A percentile compares a stretch with the other conserved stretches of the same genome.
These are phyloP conservation scores for Eupeodes corollae DNA, from an alignment of 1,140 invertebrate species.

Conservation along the genomic window DNA sequence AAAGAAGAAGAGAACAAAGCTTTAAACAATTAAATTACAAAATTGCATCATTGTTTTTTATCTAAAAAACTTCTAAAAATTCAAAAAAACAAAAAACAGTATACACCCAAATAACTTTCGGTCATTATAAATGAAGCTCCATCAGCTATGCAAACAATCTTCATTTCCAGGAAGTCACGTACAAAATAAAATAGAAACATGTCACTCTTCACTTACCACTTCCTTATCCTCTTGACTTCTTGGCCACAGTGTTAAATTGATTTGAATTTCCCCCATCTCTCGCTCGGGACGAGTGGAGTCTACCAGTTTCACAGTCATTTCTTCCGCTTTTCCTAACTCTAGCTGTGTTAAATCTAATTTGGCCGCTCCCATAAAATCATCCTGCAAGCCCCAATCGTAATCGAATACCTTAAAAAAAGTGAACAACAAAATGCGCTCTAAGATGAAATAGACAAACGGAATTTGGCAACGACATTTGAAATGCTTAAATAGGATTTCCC, in stretches of 20 bases:
- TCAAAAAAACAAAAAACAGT: too few relatives aligned
- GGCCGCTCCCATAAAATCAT: constrained; percentile 95
- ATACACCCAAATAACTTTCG: too few relatives aligned
- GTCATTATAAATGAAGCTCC: too few relatives aligned
- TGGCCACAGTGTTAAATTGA: constrained; percentile 74
- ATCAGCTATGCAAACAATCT: too few relatives aligned
- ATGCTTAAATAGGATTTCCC: too few relatives aligned
- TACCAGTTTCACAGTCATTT: constrained; percentile 62
- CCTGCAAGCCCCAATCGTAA: constrained; percentile 94
- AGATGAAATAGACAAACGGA: neutral
- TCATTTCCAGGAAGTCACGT: too few relatives aligned
- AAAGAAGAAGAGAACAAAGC: too few relatives aligned
- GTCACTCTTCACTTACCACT: constrained; percentile 51
- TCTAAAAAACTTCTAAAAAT: too few relatives aligned
- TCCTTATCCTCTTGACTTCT: constrained; percentile 89
- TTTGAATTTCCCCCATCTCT: constrained; percentile 70
- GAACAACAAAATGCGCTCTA: constrained; percentile 7
- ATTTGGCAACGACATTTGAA: neutral
- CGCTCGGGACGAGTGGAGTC: constrained; percentile 49
- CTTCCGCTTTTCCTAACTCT: constrained; percentile 69
- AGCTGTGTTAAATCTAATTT: constrained; percentile 73
- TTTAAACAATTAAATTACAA: too few relatives aligned
- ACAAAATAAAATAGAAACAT: neutral
- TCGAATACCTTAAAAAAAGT: constrained; percentile 70
- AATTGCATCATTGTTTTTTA: too few relatives aligned